phyloP scores from a whole-genome alignment of 2,888 invertebrate genomes.

The Osedax frankpressi region DNA sequence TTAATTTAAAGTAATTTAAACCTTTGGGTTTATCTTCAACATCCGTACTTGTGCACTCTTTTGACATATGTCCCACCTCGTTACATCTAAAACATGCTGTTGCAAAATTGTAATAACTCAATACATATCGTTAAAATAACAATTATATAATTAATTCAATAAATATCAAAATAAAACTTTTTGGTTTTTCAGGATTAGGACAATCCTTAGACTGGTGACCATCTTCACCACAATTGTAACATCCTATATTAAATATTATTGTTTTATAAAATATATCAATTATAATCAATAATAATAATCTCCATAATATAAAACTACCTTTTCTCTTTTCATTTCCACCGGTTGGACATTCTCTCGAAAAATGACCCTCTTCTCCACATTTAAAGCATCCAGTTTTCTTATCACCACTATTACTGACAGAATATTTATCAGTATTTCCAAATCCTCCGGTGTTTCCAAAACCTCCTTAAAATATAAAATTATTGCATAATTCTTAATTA shows the following conservation, averaged over 20 bases:
- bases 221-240: constrained; percentile 29
- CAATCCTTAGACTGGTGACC: constrained; percentile 31
- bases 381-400: constrained; percentile 24
- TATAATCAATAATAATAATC: too few relatives aligned
- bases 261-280: not conserved
- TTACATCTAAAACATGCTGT: constrained; percentile 26
- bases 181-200: constrained; percentile 9
- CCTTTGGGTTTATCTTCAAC: constrained; percentile 16
- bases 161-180: not conserved
- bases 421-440: too few relatives aligned
- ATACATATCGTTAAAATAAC: not conserved
- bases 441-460: too few relatives aligned
- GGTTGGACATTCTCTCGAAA: constrained; percentile 34
- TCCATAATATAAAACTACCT: too few relatives aligned
- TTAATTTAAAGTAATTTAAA: not conserved
- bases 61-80: constrained; percentile 29
- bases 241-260: constrained; percentile 13
- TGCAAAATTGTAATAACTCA: not conserved
- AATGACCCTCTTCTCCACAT: constrained; percentile 36
- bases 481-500: too few relatives aligned
- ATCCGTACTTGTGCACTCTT: constrained; percentile 27
- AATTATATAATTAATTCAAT: constrained; percentile 6
- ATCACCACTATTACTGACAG: too few relatives aligned
- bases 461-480: too few relatives aligned
- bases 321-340: not conserved